Evolutionary conservation across 2,888 invertebrate species (phyloP).

Genomic region (Tetragonisca angustula): DNA sequence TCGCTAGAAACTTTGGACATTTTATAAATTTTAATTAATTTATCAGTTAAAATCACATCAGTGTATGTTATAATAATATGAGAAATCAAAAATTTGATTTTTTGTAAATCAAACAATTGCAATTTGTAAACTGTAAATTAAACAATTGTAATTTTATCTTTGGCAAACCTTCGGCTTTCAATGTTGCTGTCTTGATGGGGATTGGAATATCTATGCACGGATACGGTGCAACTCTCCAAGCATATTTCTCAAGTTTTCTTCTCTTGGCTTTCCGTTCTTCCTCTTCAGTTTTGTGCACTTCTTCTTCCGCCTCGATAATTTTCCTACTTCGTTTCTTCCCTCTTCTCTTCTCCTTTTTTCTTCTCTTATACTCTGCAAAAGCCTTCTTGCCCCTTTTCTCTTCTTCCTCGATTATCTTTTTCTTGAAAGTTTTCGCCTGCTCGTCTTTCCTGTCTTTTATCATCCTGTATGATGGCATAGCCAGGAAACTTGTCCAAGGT

Average conservation of each 20-base stretch:
- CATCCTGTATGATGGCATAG: conserved; percentile 69
- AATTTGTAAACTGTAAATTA: neutral
- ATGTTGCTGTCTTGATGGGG: conserved; percentile 29
- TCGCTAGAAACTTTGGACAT: too few relatives aligned
- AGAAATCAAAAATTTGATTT: too few relatives aligned
- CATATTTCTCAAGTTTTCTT: conserved; percentile 59
- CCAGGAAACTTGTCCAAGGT: conserved; percentile 70
- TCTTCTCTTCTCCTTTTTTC: conserved; percentile 1
- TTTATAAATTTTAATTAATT: too few relatives aligned
- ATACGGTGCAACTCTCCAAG: conserved; percentile 72
- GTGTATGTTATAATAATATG: neutral
- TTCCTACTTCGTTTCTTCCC: neutral
- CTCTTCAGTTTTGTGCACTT: neutral
- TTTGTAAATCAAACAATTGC: too few relatives aligned
- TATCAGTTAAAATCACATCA: too few relatives aligned
- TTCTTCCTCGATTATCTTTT: conserved; percentile 59
- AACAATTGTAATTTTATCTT: neutral
- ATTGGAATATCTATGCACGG: conserved; percentile 64
- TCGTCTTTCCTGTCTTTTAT: conserved; percentile 68
- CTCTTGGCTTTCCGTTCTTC: conserved; percentile 21
- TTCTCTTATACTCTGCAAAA: conserved; percentile 45
- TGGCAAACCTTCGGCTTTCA: conserved; percentile 67
- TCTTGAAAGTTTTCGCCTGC: conserved; percentile 66
- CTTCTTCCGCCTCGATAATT: neutral
- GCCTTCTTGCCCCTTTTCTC: conserved; percentile 66